phyloP scores from a whole-genome alignment of 37 sponge, comb jelly and placozoan species.

The Mnemiopsis leidyi region DNA sequence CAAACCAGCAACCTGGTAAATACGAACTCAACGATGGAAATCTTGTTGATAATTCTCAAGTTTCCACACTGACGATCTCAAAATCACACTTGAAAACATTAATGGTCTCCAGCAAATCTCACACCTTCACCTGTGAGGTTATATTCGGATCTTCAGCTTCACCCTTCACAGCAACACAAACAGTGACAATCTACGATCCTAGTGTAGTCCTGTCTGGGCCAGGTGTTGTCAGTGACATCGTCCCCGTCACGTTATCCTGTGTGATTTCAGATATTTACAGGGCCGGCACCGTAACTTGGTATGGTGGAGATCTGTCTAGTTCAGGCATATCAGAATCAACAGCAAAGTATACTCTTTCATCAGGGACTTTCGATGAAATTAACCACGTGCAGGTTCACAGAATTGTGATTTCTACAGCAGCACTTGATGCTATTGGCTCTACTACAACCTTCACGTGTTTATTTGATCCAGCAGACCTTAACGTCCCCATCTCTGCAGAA shows the following conservation, averaged over 20 bases:
- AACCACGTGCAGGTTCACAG: not conserved
- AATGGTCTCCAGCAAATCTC: not conserved
- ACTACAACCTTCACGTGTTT: not conserved
- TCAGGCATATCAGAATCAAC: not conserved
- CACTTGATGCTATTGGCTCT: not conserved
- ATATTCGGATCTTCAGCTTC: not conserved
- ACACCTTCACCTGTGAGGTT: not conserved
- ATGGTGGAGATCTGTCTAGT: not conserved
- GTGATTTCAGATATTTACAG: not conserved
- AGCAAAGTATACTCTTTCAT: not conserved
- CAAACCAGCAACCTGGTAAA: not conserved
- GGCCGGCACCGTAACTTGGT: not conserved
- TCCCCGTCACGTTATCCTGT: not conserved
- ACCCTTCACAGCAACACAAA: not conserved
- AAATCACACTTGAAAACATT: not conserved
- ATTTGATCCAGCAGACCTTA: not conserved
- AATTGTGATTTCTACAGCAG: not conserved
- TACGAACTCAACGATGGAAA: not conserved
- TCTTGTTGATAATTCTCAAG: not conserved
- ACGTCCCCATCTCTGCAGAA: not conserved
- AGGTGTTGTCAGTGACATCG: not conserved
- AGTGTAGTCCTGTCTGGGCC: not conserved
- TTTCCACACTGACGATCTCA: not conserved
- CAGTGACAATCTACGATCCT: not conserved
- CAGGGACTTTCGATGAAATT: not conserved